These are phyloP conservation scores for Beris chalybata DNA, from an alignment of 2,888 invertebrate genomes.

Conservation along the genomic window DNA sequence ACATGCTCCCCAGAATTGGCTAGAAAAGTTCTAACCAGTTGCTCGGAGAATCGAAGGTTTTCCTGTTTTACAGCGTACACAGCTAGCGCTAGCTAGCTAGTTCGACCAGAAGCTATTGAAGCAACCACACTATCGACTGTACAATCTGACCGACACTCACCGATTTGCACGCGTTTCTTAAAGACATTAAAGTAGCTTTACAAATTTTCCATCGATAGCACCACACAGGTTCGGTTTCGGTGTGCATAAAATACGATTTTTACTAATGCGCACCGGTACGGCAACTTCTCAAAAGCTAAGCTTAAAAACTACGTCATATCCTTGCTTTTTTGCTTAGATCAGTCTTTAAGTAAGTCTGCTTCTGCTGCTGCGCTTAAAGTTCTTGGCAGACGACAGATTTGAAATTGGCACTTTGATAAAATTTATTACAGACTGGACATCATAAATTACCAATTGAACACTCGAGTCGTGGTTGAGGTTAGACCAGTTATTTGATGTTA, in stretches of 20 bases:
- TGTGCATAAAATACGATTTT: conserved; percentile 14
- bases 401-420: conserved; percentile 29
- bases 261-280: not conserved
- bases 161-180: conserved; percentile 4
- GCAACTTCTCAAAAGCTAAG: conserved; percentile 11
- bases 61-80: conserved; percentile 12
- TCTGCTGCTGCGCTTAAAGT: conserved; percentile 7
- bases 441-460: conserved; percentile 28
- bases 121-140: not conserved
- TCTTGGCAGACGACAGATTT: conserved; percentile 25
- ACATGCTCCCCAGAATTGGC: not conserved
- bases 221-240: not conserved
- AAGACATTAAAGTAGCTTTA: not conserved
- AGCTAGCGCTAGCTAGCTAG: not conserved
- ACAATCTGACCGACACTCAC: not conserved
- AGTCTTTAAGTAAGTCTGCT: no score
- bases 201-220: no score
- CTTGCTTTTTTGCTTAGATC: no score
- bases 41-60: conserved; percentile 14
- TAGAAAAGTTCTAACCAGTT: conserved; percentile 9
- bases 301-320: no score
- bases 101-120: not conserved
- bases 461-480: conserved; percentile 24
- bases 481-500: conserved; percentile 20
- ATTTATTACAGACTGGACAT: conserved; percentile 27